Base-by-base conservation (phyloP, 2,888 invertebrate genomes). In the Latheticus oryzae region DNA sequence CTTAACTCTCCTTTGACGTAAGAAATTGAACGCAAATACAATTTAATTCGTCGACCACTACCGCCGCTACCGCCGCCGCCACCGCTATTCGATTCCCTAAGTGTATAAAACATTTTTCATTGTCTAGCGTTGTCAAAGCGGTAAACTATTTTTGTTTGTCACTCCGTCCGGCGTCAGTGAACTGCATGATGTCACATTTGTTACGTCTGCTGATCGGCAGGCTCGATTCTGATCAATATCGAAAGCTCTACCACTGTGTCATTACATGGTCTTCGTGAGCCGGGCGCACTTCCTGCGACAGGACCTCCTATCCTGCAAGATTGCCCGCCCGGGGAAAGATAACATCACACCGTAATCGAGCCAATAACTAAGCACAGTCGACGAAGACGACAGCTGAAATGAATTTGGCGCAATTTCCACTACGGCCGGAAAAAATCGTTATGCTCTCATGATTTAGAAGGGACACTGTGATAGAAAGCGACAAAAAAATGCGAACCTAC, bases 161-260 rank as follows among this genome's bases (percentile, higher is more conserved):
- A 37, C 15, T 26, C 53, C 38, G 19, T 28, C 50, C 33, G 30
- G 64, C 66, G 65, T 62, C 71, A 68, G 65, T 65, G 68, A 71
- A 68, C 65, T 68, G 70, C 59, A 62, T 65, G 65, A 68, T 70
- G 68, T 69, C 69, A 66, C 69, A 70, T 71, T 71, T 72, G 70
- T 71, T 66, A 68, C 67, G 70, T 71, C 67, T 69, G 62, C 62
- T 71, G 69, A 70, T 68, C 68, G 66, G 63, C 64, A 65, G 66
- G 58, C 65, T 59, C n/a, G n/a, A 69, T 65, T 57, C 67, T 68
- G 69, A 71, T 71, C 70, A 68, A 71, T 71, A 71, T 58, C 57
- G 54, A 38, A 33, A 19, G 19, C 32, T 13, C 30, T 33, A 24
- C 48, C 33, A 40, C 40, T 24, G 12, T 47, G 24, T 47, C 50